Base-by-base conservation (phyloP, 64 coral and sea anemone species). In the Catalaphyllia jardinei region DNA sequence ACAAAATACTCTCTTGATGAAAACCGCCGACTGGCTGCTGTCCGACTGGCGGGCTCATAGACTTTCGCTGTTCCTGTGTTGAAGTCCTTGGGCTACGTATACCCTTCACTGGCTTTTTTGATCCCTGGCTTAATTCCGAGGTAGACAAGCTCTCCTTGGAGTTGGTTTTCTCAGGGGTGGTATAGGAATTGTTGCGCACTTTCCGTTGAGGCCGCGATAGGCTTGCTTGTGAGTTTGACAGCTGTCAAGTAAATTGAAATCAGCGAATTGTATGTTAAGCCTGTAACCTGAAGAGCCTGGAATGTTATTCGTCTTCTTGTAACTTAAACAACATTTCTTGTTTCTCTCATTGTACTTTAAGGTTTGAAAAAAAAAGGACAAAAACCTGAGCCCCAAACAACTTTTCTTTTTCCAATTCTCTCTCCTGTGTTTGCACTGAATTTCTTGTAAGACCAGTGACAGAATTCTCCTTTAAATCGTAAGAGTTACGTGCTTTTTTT, bases 81-180 rank as follows among this genome's bases (percentile, higher is more conserved):
- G 80, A 84, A 18, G 80, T 67, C 61, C 60, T 71, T n/a, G 80
- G 62, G 30, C n/a, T n/a, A n/a, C n/a, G n/a, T n/a, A 61, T 67
- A 69, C 35, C 79, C 59, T 62, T 20, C 79, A 83, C 59, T 18
- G 59, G 30, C 18, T 19, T 69, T 84, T 84, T 69, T 11, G 62
- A 35, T 62, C 13, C 62, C 31, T 64, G 80, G 33, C 35, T 84
- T 19, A 49, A 67, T 12, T 24, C 2, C 22, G 20, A 67, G 18
- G 19, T 19, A 49, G 61, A 69, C 61, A 84, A 35, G 31, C 61
- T 84, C 2, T 84, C 62, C 33, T 8, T 18, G 38, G 80, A 84
- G 42, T 13, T 27, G 31, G 24, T 67, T 50, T 38, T 82, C 79
- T 64, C 17, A 0, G 28, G 57, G 27, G 19, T 33, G 35, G 80